Conservation (phyloP, 2,113 vertebrate species). For the Pluvianellus socialis region DNA sequence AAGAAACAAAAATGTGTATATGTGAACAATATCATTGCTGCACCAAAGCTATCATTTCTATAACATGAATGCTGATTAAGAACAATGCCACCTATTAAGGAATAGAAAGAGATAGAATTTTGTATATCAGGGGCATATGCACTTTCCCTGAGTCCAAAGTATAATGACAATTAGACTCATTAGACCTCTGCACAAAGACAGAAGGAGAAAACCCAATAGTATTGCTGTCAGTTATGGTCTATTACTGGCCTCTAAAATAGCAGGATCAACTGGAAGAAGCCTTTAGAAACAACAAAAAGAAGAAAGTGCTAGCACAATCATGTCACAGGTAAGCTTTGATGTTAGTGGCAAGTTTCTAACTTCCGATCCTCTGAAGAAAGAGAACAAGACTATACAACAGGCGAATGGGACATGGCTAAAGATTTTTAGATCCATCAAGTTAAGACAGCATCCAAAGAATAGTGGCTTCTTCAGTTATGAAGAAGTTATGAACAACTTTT, state of each 20-base stretch:
- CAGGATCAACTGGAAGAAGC: neutral
- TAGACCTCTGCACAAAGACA: neutral
- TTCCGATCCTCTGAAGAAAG: neutral
- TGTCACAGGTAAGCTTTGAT: neutral
- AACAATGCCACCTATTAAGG: neutral
- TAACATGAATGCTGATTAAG: neutral
- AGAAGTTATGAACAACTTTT: neutral
- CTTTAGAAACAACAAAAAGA: neutral
- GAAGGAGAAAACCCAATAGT: neutral
- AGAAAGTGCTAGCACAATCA: neutral
- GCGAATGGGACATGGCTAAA: rapidly evolving
- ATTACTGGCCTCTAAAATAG: neutral
- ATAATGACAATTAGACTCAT: neutral
- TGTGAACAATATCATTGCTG: neutral
- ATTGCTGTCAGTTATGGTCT: neutral
- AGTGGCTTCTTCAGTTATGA: neutral
- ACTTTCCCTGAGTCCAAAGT: neutral
- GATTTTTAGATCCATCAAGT: neutral
- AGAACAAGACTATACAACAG: neutral
- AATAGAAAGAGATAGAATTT: neutral
- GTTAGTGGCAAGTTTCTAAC: neutral
- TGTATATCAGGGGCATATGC: neutral
- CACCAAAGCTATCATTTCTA: neutral
- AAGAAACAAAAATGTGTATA: neutral
- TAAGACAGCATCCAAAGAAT: neutral